Base-by-base conservation (phyloP, 2,888 invertebrate species). In the Hoplodrina blanda region DNA sequence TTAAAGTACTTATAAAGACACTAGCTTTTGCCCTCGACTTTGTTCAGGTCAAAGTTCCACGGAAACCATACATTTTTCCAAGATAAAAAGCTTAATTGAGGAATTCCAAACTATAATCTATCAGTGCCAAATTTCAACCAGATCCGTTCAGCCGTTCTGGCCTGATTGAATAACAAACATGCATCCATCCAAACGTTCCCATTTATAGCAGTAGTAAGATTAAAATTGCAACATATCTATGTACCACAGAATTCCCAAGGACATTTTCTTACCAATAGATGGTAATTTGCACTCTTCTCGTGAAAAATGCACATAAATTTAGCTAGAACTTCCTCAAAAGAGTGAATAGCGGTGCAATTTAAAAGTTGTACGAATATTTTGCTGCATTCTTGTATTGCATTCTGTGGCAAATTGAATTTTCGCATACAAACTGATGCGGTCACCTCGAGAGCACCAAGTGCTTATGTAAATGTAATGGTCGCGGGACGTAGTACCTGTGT, bases 371-470 rank as follows among this genome's bases (percentile, higher is more conserved):
- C 60, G 78, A 77, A 84, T 81, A 80, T 81, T 81, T 81, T 76
- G 76, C 76, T 65, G 62, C 63, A 78, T 81, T 83, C 76, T 80
- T 82, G 77, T 78, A 78, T 55, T 76, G 76, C 76, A 77, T 78
- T 80, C 75, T 78, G 80, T 64, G 69, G 80, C 79, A 87, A 89
- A 88, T 87, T 88, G 86, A 86, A 89, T 86, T 87, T 78, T 71
- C 60, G 60, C 60, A 50, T 77, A 69, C 71, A 63, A 74, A 49
- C 69, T 73, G 82, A 82, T 76, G 81, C 76, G 86, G 85, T 84
- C 82, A 85, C 76, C 80, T 78, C 72, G 59, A 68, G 69, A 66
- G 68, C 62, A 73, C 53, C 57, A 62, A 81, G 66, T 79, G 37
- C 63, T 69, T 74, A 74, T 78, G 80, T 78, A 73, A 81, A 83